Conservation (phyloP, 2,888 invertebrate species). For the Pteria penguin region DNA sequence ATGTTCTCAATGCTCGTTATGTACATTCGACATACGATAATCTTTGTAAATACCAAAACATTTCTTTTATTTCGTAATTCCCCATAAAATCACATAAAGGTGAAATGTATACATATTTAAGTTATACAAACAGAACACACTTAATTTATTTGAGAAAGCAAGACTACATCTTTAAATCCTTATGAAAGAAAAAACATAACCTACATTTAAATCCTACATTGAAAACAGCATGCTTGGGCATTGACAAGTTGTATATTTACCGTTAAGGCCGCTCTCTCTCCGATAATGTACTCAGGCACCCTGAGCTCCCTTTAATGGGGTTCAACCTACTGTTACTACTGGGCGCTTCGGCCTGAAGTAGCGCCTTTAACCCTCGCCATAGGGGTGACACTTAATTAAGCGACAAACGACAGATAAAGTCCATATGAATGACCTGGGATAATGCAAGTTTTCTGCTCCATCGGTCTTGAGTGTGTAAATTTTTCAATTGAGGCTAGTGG, state of each 20-base stretch:
- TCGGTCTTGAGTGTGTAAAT: background rate
- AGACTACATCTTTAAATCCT: no score
- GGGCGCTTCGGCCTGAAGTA: background rate
- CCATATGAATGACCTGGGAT: background rate
- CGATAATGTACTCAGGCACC: background rate
- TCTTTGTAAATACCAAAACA: no score
- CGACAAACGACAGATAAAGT: background rate
- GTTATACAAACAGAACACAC: no score
- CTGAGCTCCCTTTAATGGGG: background rate
- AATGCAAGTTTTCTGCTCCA: background rate
- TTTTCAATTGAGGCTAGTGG: background rate
- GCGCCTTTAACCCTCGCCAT: background rate
- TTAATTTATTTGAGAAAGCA: no score
- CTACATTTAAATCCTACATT: no score
- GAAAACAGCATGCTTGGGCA: no score
- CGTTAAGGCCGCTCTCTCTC: background rate
- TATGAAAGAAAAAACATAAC: no score
- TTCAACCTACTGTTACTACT: background rate
- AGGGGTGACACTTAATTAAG: background rate
- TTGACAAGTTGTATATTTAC: background rate
- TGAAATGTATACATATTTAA: no score
- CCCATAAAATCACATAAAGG: no score
- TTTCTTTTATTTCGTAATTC: no score
- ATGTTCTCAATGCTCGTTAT: no score
- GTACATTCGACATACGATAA: no score